These are phyloP conservation scores for Drosophila engyochracea DNA, from an alignment of 2,888 invertebrate species.

Conservation along the genomic window DNA sequence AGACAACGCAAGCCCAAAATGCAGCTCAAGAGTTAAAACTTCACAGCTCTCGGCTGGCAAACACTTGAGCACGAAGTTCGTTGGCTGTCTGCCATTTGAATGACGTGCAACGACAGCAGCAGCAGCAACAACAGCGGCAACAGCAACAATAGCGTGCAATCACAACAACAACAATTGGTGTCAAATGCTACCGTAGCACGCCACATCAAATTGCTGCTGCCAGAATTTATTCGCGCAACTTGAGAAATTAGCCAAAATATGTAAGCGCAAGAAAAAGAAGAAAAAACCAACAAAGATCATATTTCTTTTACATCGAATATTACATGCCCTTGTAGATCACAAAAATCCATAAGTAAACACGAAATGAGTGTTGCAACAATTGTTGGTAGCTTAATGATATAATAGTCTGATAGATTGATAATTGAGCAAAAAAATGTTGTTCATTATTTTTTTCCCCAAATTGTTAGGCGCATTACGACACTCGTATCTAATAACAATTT, in stretches of 20 bases:
- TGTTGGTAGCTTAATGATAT: neutral
- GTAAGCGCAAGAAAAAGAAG: neutral
- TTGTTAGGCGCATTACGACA: neutral
- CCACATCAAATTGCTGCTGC: constrained; percentile 44
- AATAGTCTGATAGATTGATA: neutral
- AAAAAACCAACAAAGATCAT: neutral
- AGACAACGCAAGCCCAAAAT: constrained; percentile 45
- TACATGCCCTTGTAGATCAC: constrained; percentile 8
- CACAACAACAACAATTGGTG: constrained; percentile 74
- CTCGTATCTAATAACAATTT: neutral
- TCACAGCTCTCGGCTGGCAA: constrained; percentile 50
- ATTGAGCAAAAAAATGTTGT: neutral
- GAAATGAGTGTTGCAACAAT: neutral
- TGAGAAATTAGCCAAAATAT: constrained; percentile 57
- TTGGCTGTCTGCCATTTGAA: constrained; percentile 81
- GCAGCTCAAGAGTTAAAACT: constrained; percentile 55
- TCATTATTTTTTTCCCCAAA: neutral
- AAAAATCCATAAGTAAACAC: neutral
- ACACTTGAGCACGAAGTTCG: constrained; percentile 78
- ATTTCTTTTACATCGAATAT: neutral
- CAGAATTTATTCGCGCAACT: constrained; percentile 55
- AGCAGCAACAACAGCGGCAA: constrained; percentile 24
- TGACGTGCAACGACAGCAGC: constrained; percentile 73
- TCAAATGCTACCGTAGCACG: constrained; percentile 77
- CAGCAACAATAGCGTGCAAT: constrained; percentile 72